phyloP scores from a whole-genome alignment of 2,797 vertebrate species.

The Myiotriccus ornatus region DNA sequence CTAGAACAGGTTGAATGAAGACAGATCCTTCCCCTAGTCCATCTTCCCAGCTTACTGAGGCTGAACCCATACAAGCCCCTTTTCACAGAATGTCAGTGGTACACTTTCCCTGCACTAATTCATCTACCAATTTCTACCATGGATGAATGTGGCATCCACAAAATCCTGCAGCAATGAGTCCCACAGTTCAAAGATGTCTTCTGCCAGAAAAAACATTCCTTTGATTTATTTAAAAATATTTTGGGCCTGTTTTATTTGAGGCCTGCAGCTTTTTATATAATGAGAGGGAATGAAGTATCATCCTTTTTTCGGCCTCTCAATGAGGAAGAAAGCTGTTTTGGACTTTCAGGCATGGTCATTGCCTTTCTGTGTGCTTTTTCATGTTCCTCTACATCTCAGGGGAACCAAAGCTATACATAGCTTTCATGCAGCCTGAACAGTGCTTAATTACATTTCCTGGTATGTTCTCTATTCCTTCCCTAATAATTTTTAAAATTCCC shows the following conservation, averaged over 20 bases:
- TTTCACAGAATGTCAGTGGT: neutral
- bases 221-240: neutral
- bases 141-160: neutral
- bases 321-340: neutral
- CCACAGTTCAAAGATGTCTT: neutral
- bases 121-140: neutral
- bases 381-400: neutral
- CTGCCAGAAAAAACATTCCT: neutral
- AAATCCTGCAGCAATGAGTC: neutral
- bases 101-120: neutral
- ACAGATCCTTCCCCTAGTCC: neutral
- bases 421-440: neutral
- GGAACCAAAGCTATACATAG: neutral
- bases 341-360: neutral
- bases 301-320: neutral
- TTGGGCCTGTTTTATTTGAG: neutral
- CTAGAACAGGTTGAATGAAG: neutral
- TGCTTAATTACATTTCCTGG: constrained; percentile 53
- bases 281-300: neutral
- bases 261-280: neutral
- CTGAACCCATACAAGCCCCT: neutral
- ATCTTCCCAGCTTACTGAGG: neutral
- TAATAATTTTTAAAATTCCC: constrained; percentile 53
- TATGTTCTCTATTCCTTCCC: constrained; percentile 4
- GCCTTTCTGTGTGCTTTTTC: neutral